These are phyloP conservation scores for Xiphophorus couchianus DNA, from an alignment of 2,113 vertebrate genomes.

Conservation along the genomic window DNA sequence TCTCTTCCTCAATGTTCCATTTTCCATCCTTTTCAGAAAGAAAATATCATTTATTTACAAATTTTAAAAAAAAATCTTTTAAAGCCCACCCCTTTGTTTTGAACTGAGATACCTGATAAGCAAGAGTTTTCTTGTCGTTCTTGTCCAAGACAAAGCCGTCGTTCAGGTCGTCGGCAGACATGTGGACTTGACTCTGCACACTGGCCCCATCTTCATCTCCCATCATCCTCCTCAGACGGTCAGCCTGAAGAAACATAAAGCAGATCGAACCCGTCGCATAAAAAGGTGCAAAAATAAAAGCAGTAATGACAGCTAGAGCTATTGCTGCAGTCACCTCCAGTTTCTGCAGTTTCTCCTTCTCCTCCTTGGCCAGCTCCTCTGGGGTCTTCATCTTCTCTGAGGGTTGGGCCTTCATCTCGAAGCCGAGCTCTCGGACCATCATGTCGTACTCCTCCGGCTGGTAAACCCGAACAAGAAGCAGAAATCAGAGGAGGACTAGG, in stretches of 20 bases:
- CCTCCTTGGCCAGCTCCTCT: constrained; percentile 89
- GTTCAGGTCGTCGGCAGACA: constrained; percentile 92
- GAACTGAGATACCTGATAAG: constrained; percentile 82
- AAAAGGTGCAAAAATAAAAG: background rate
- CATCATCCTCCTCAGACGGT: constrained; percentile 90
- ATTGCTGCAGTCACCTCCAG: constrained; percentile 83
- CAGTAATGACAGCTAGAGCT: background rate
- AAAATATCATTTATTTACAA: background rate
- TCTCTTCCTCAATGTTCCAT: constrained; percentile 70
- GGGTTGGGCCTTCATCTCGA: constrained; percentile 97
- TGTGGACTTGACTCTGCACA: constrained; percentile 71
- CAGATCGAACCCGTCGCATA: background rate
- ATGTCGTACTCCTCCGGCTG: constrained; percentile 92
- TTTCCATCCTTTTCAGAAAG: constrained; percentile 83
- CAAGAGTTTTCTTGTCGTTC: constrained; percentile 84
- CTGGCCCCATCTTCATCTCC: constrained; percentile 75
- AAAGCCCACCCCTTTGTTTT: background rate
- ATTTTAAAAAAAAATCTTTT: background rate
- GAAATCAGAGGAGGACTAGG: background rate
- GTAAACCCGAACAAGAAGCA: background rate
- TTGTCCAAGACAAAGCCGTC: constrained; percentile 90
- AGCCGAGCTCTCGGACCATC: constrained; percentile 93
- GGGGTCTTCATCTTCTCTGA: constrained; percentile 91
- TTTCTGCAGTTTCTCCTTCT: constrained; percentile 83
- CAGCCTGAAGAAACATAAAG: constrained; percentile 78